phyloP scores from a whole-genome alignment of 2,113 vertebrate genomes.

The Nesogale talazaci region DNA sequence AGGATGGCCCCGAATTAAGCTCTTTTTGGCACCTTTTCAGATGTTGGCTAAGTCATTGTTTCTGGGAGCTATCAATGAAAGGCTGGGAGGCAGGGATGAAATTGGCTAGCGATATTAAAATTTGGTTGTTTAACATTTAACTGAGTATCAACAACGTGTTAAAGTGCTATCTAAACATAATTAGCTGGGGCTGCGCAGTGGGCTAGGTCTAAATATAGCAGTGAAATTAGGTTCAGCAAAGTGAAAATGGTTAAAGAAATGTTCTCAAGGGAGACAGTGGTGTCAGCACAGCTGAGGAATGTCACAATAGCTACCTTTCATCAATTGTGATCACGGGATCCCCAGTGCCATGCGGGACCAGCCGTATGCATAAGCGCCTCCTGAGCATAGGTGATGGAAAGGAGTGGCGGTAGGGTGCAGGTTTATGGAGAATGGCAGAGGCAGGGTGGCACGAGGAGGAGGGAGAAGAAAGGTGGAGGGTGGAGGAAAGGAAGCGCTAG shows the following conservation, averaged over 20 bases:
- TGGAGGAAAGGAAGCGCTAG: constrained; percentile 11
- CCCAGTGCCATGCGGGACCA: constrained; percentile 17
- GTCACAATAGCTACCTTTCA: constrained; percentile 75
- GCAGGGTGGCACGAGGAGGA: background rate
- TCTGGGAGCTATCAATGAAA: constrained; percentile 53
- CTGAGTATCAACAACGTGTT: constrained; percentile 63
- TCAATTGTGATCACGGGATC: constrained; percentile 71
- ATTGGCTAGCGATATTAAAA: constrained; percentile 64
- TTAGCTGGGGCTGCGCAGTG: constrained; percentile 59
- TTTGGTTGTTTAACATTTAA: constrained; percentile 76
- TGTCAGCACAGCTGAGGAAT: constrained; percentile 70
- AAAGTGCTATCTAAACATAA: constrained; percentile 77
- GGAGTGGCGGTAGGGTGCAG: background rate
- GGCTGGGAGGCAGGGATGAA: constrained; percentile 41
- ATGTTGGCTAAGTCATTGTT: constrained; percentile 69
- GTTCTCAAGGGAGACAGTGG: constrained; percentile 69
- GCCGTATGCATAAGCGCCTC: constrained; percentile 31
- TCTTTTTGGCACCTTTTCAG: constrained; percentile 60
- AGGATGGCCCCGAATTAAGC: constrained; percentile 48
- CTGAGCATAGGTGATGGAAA: constrained; percentile 32
- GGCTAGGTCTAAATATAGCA: constrained; percentile 70
- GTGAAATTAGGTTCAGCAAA: constrained; percentile 69
- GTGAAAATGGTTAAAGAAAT: constrained; percentile 42
- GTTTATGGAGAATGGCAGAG: background rate
- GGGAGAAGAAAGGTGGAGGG: background rate